Evolutionary conservation across 2,888 invertebrate genomes (phyloP), one percentile per base, ranked within the genome.

Genomic region (Thymelicus acteon): DNA sequence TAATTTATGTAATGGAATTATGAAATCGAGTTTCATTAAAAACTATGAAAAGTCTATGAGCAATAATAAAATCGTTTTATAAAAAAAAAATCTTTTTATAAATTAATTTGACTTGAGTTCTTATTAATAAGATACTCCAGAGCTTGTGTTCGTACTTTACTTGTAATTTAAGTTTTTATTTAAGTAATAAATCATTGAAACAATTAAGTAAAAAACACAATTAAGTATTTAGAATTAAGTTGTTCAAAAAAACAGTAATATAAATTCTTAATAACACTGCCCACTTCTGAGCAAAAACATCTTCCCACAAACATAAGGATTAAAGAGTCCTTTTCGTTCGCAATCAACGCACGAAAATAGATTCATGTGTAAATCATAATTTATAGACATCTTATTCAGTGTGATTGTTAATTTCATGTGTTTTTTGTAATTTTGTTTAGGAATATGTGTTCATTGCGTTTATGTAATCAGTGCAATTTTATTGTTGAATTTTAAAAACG

Each of bases 11-110:
- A 58, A 58, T 58, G 58, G n/a, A 58, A 58, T 58, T 39, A 58
- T 39, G 7, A n/a, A 58, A 58, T 77, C 75, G 75, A 66, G 74
- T 60, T 72, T 74, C 75, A 31, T 58, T 39, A 39, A 39, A 19
- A 58, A n/a, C n/a, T n/a, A 58, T 58, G n/a, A n/a, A 39, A 31
- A 57, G 54, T 24, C 13, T 37, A 1, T 37, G 13, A 58, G 57
- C 57, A 58, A 58, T 58, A 58, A 57, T 57, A 58, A 39, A 58
- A 57, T 57, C 24, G 13, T 58, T 58, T 39, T n/a, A 13, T 57
- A n/a, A 6, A n/a, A 1, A 5, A n/a, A 6, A 31, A 31, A 5
- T 31, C 10, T 12, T 57, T 31, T 57, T 7, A 58, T 58, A 39
- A 7, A 37, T 37, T 58, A 7, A 37, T 37, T 58, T 58, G 37